Conservation (phyloP, 2,113 vertebrate species). For the Forbesichthys agassizii region DNA sequence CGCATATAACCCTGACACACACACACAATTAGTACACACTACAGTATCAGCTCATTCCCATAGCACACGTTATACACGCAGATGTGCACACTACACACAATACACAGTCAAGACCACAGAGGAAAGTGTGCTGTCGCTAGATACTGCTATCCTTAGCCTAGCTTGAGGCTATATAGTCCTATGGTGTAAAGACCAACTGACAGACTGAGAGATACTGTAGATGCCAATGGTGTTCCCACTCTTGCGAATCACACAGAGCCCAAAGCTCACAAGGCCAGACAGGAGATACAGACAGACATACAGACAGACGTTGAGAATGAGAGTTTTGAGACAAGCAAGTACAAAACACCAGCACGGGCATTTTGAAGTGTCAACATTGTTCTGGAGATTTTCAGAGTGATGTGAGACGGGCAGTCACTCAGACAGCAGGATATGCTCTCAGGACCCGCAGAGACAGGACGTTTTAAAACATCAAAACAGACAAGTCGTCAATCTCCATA, state of each 20-base stretch:
- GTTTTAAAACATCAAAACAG: slow-evolving; percentile 58
- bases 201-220: not conserved
- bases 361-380: slow-evolving; percentile 61
- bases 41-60: not conserved
- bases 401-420: slow-evolving; percentile 34
- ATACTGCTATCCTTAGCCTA: too few relatives aligned
- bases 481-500: slow-evolving; percentile 29
- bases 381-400: slow-evolving; percentile 46
- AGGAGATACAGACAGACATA: slow-evolving; percentile 5
- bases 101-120: not conserved
- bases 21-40: not conserved
- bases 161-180: too few relatives aligned
- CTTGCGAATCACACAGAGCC: too few relatives aligned
- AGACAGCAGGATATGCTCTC: slow-evolving; percentile 20
- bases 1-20: slow-evolving; percentile 28
- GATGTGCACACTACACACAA: not conserved
- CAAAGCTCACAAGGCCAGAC: too few relatives aligned
- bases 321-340: slow-evolving; percentile 35
- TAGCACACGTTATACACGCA: slow-evolving; percentile 6
- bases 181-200: not conserved
- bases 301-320: slow-evolving; percentile 14
- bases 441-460: slow-evolving; percentile 28
- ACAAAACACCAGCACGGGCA: slow-evolving; percentile 19
- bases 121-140: slow-evolving; percentile 15
- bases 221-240: too few relatives aligned